Base-by-base conservation (phyloP, 2,888 invertebrate species). In the Drosophila emarginata region DNA sequence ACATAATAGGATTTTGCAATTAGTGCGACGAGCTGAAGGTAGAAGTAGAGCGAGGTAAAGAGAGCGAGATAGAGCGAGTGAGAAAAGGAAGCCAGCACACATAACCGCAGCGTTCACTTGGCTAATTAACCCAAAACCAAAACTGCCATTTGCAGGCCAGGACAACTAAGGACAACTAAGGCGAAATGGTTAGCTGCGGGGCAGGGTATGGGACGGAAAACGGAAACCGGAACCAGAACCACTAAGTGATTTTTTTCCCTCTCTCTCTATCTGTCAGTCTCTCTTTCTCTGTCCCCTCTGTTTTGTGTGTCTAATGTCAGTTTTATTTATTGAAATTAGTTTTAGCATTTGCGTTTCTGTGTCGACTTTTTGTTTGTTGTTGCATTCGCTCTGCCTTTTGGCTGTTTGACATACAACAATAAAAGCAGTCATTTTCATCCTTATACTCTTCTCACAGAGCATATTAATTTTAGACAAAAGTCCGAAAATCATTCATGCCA, bases 1-100 rank as follows among this genome's bases (percentile, higher is more conserved):
- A 86, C 84, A 88, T 89, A 89, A 89, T 86, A 89, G 84, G 87
- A 88, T 88, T 89, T 89, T 80, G 79, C 80, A 87, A 84, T 87
- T 87, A 85, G 80, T 72, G 71, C 64, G 61, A 53, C 69, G 62
- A 64, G 68, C 67, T 68, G 58, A 71, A 57, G 61, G 61, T 45
- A 18, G 21, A 45, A 45, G n/a, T n/a, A 14, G n/a, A 37, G n/a
- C 72, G 68, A 57, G 59, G 56, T 53, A 61, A 60, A 50, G 54
- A 71, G 64, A 56, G 57, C 53, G 65, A 26, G 64, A 45, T 28
- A 72, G 64, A 21, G 61, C 51, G 50, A 56, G 59, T 62, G 63
- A 51, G 50, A 73, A 53, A 64, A 59, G 76, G 69, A 59, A 71
- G 63, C 73, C 70, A 66, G 40, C 72, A 72, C 79, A 79, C 80